Evolutionary conservation across 2,113 vertebrate genomes (phyloP).

Genomic region (Scatophagus argus): DNA sequence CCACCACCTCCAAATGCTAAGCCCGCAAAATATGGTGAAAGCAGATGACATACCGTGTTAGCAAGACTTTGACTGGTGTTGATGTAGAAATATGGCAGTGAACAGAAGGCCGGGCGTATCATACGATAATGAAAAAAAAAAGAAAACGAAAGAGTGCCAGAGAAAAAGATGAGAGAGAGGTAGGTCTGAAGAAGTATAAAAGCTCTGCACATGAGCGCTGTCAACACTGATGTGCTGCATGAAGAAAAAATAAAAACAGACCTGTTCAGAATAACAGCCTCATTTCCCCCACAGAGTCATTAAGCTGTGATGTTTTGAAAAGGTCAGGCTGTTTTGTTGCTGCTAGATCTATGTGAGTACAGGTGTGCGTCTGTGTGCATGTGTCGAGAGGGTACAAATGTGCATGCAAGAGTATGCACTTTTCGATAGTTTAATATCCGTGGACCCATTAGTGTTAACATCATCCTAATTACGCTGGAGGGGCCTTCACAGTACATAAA

Average conservation of each 20-base stretch:
- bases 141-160: neutral
- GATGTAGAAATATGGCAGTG: neutral
- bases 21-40: constrained; percentile 10
- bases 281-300: constrained; percentile 33
- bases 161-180: neutral
- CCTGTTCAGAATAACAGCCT: constrained; percentile 19
- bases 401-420: constrained; percentile 21
- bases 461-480: constrained; percentile 61
- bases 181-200: neutral
- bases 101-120: neutral
- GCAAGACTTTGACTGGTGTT: neutral
- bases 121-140: neutral
- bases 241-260: constrained; percentile 29
- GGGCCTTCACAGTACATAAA: constrained; percentile 53
- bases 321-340: constrained; percentile 65
- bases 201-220: neutral
- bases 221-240: constrained; percentile 3
- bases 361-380: constrained; percentile 29
- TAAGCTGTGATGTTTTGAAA: constrained; percentile 55
- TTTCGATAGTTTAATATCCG: constrained; percentile 63
- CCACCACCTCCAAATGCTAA: neutral
- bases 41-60: constrained; percentile 2
- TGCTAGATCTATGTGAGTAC: constrained; percentile 29
- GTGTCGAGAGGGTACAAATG: constrained; percentile 17
- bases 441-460: constrained; percentile 69